Evolutionary conservation across 2,888 invertebrate genomes (phyloP), one percentile per base, ranked within the genome.

Genomic region (Pherbina coryleti): DNA sequence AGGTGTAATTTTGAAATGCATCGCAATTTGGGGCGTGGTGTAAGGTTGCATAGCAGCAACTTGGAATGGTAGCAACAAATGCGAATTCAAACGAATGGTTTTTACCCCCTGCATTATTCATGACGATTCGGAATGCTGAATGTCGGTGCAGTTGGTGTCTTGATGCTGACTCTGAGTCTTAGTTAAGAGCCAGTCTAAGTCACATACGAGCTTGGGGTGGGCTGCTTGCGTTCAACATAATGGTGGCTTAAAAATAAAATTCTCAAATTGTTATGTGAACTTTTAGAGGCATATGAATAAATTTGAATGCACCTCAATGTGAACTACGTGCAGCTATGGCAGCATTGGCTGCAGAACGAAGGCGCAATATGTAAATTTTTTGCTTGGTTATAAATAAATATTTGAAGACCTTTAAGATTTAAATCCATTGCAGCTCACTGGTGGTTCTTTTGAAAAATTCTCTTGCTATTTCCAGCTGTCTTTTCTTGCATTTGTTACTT

Each of bases 1-100:
- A 67, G 67, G 67, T 67, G 67, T 44, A 67, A 67, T 67, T 67
- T 67, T 37, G 44, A 67, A 67, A 67, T 67, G 67, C 44, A 67
- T 37, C 44, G 37, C 67, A 31, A 66, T 37, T 67, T 37, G 67
- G 37, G 37, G 37, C 44, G 67, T 60, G 60, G 9, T 17, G 25
- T 60, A 11, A 44, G 37, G 37, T 5, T 1, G 44, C 9, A 44
- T 60, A 25, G 57, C 25, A 28, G 11, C 22, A 22, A 60, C 8
- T 22, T 28, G 55, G 22, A 55, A 55, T 19, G 55, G 19, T 8
- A 19, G 22, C 57, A 11, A 22, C 57, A 19, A 55, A 22, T 19
- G 22, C 57, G 57, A 60, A 25, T 60, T 22, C 19, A 25, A 60
- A 60, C 8, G 57, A 60, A 60, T 60, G 57, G 8, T 28, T 60